phyloP scores from a whole-genome alignment of 2,113 vertebrate genomes.

The Sylvietta virens region DNA sequence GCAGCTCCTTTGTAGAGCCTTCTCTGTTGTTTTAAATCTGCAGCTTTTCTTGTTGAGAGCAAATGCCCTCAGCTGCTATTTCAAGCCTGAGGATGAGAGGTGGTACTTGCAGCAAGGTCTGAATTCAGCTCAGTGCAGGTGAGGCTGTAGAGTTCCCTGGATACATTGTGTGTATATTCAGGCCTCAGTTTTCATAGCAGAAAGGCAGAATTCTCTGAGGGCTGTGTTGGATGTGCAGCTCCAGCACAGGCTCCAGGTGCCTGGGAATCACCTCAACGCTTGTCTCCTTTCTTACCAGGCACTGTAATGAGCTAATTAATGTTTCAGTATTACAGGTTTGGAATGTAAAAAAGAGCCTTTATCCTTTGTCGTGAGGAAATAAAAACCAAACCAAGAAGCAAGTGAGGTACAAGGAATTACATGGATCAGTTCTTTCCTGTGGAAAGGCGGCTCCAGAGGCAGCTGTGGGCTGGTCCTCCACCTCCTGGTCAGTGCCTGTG shows the following conservation, averaged over 20 bases:
- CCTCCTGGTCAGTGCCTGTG: not conserved
- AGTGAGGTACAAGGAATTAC: not conserved
- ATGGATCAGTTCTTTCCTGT: not conserved
- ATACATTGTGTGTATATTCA: fast-evolving
- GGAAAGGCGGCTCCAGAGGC: not conserved
- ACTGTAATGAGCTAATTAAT: not conserved
- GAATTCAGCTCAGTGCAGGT: not conserved
- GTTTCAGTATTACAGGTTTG: not conserved
- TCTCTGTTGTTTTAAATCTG: not conserved
- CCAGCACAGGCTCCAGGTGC: not conserved
- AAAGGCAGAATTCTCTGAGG: not conserved
- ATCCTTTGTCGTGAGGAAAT: not conserved
- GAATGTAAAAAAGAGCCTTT: not conserved
- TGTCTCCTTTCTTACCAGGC: not conserved
- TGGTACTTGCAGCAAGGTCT: not conserved
- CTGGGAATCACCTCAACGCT: not conserved
- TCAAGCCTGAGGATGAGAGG: not conserved
- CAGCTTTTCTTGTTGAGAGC: not conserved
- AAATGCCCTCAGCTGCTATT: not conserved
- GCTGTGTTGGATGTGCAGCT: not conserved
- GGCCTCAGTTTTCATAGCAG: not conserved
- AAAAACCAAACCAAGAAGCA: not conserved
- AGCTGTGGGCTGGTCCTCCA: not conserved
- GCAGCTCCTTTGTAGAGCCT: not conserved
- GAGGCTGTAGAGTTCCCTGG: not conserved